Evolutionary conservation across 1,140 invertebrate species (phyloP).

Genomic region (Plutomurus gul): DNA sequence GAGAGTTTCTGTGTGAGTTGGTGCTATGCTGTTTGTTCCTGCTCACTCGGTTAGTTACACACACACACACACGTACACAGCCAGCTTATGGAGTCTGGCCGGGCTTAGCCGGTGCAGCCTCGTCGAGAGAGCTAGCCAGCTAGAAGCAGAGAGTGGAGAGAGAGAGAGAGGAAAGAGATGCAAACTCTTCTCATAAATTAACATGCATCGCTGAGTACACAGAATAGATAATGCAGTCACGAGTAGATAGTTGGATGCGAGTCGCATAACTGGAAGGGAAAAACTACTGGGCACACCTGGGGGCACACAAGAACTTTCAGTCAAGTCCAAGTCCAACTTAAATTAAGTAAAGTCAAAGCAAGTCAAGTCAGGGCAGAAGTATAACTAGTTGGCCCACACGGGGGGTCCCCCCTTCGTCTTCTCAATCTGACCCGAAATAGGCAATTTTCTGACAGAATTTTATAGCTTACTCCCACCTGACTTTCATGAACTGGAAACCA

Average conservation of each 20-base stretch:
- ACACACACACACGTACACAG: neutral
- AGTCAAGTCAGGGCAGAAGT: neutral
- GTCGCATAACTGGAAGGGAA: slow-evolving; percentile 29
- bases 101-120: too few species aligned
- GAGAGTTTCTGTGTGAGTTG: neutral
- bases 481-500: slow-evolving; percentile 36
- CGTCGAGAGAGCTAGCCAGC: too few species aligned
- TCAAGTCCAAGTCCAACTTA: neutral
- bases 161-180: neutral
- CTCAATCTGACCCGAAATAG: slow-evolving; percentile 21
- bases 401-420: slow-evolving; percentile 22
- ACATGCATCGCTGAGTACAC: slow-evolving; percentile 33
- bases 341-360: neutral
- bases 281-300: slow-evolving; percentile 36
- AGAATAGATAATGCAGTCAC: slow-evolving; percentile 39
- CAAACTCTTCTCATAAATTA: slow-evolving; percentile 33
- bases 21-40: slow-evolving; percentile 10
- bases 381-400: slow-evolving; percentile 30
- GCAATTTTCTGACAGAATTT: slow-evolving; percentile 30
- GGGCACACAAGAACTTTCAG: neutral
- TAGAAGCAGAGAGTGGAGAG: neutral
- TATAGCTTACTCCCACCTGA: slow-evolving; percentile 35
- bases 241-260: slow-evolving; percentile 31
- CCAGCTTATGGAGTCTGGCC: neutral
- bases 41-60: neutral